Evolutionary conservation across 2,888 invertebrate species (phyloP).

Genomic region (Drosophila setosimentum): DNA sequence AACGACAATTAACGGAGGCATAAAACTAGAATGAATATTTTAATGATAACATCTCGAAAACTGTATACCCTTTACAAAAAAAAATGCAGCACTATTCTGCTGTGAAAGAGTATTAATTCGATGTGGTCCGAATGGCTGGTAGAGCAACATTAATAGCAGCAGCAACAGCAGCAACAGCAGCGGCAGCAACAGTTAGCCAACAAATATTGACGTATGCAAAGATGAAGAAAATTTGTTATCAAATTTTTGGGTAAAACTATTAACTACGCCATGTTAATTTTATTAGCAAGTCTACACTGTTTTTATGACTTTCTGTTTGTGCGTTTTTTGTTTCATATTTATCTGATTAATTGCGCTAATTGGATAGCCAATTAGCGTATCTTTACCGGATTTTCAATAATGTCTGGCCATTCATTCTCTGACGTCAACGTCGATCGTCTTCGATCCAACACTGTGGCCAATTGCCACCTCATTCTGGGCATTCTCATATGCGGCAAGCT

Average conservation of each 20-base stretch:
- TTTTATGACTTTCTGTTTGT: slow-evolving; percentile 39
- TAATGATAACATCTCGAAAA: slow-evolving; percentile 4
- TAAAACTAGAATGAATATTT: slow-evolving; percentile 40
- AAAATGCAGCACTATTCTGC: too few relatives aligned
- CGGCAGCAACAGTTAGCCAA: slow-evolving; percentile 6
- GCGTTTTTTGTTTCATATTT: slow-evolving; percentile 50
- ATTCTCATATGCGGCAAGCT: slow-evolving; percentile 59
- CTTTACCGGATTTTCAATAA: slow-evolving; percentile 64
- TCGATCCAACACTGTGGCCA: slow-evolving; percentile 43
- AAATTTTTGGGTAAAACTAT: slow-evolving; percentile 75
- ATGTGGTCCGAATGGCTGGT: too few relatives aligned
- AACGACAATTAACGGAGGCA: slow-evolving; percentile 60
- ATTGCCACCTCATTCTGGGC: slow-evolving; percentile 6
- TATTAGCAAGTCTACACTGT: slow-evolving; percentile 63
- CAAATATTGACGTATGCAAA: slow-evolving; percentile 34
- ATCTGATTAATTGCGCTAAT: slow-evolving; percentile 76
- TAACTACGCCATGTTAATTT: slow-evolving; percentile 79
- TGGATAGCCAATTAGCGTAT: slow-evolving; percentile 74
- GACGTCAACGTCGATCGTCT: slow-evolving; percentile 44
- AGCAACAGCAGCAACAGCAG: not conserved
- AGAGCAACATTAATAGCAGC: too few relatives aligned
- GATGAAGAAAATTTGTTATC: slow-evolving; percentile 61
- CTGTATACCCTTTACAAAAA: slow-evolving; percentile 25
- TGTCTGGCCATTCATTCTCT: slow-evolving; percentile 30
- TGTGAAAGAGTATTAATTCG: not conserved